phyloP scores from a whole-genome alignment of 2,797 vertebrate species.

The Sarcoramphus papa region DNA sequence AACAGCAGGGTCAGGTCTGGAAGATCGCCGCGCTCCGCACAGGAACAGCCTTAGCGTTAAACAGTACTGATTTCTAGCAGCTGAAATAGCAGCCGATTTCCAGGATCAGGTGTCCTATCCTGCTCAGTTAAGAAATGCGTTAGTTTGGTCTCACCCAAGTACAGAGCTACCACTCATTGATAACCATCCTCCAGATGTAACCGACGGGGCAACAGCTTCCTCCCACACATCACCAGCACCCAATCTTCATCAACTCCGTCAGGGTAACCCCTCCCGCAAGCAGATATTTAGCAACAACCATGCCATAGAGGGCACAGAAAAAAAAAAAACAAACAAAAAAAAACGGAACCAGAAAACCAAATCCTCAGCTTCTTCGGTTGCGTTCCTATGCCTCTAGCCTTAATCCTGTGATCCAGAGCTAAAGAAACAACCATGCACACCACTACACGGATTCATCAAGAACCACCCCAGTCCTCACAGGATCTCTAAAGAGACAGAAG shows the following conservation, averaged over 20 bases:
- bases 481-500: not conserved
- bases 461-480: not conserved
- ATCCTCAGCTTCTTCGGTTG: fast-evolving
- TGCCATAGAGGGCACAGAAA: fast-evolving
- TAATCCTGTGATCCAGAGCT: not conserved
- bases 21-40: fast-evolving
- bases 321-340: not conserved
- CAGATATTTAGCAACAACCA: not conserved
- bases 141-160: not conserved
- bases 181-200: no score
- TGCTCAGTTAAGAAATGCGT: not conserved
- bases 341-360: not conserved
- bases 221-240: not conserved
- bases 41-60: fast-evolving
- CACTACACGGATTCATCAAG: no score
- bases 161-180: fast-evolving
- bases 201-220: fast-evolving
- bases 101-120: not conserved
- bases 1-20: no score
- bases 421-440: not conserved
- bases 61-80: not conserved
- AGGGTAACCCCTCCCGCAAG: not conserved
- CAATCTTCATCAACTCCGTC: not conserved
- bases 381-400: not conserved
- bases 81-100: not conserved